These are phyloP conservation scores for Anser brachyrhynchus DNA, from an alignment of 2,113 vertebrate species.

Conservation along the genomic window DNA sequence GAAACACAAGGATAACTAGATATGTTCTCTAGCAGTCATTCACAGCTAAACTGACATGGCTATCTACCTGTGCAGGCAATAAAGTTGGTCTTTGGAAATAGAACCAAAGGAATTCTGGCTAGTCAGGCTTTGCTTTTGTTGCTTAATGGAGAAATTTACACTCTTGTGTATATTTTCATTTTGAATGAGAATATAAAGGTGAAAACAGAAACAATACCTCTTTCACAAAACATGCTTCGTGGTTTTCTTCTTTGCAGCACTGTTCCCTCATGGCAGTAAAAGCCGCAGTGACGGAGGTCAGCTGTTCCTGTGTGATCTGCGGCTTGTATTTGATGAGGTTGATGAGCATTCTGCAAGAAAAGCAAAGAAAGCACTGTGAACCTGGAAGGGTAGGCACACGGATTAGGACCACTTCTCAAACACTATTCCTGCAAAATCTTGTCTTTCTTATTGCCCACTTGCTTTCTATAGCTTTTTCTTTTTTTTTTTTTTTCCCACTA, in stretches of 20 bases:
- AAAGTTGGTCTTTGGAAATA: not conserved
- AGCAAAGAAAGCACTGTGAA: not conserved
- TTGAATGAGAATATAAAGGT: rapidly evolving
- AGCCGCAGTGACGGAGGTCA: not conserved
- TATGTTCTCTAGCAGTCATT: rapidly evolving
- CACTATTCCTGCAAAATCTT: not conserved
- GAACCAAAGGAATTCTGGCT: not conserved
- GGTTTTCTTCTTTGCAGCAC: conserved; percentile 27
- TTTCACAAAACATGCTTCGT: conserved; percentile 23
- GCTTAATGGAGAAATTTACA: not conserved
- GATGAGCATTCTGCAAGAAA: conserved; percentile 42
- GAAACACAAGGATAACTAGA: rapidly evolving
- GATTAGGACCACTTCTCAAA: rapidly evolving
- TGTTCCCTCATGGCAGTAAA: conserved; percentile 10
- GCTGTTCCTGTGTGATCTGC: not conserved
- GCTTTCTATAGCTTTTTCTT: too few species aligned
- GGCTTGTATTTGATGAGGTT: conserved; percentile 48
- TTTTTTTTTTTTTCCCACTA: not conserved
- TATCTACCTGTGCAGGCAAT: not conserved
- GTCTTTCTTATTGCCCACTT: rapidly evolving
- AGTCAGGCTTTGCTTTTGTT: not conserved
- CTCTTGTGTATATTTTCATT: rapidly evolving
- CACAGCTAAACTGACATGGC: too few species aligned
- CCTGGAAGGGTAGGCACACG: rapidly evolving
- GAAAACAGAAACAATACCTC: not conserved